Evolutionary conservation across 2,113 vertebrate species (phyloP).

Genomic region (Thunnus maccoyii): DNA sequence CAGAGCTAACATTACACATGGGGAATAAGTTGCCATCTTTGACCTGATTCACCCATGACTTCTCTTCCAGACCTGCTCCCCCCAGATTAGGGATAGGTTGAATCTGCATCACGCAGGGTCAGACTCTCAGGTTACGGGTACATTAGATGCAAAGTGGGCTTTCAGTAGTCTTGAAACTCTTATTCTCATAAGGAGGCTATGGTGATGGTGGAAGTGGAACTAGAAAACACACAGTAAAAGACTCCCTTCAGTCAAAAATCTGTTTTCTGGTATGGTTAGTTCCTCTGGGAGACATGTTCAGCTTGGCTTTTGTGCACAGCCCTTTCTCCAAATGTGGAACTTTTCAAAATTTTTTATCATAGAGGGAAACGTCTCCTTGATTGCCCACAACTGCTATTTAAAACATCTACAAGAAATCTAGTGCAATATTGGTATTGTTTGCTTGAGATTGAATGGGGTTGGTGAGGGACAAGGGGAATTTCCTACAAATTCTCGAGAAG

Average conservation of each 20-base stretch:
- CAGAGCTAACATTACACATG: not conserved
- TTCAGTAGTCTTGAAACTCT: not conserved
- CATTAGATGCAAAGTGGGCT: not conserved
- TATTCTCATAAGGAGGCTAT: conserved; percentile 54
- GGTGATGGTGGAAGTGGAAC: conserved; percentile 65
- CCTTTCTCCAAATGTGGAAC: not conserved
- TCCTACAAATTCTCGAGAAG: no score
- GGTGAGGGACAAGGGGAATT: no score
- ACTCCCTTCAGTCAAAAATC: not conserved
- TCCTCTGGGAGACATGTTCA: not conserved
- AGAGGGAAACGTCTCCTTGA: no score
- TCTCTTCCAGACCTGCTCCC: not conserved
- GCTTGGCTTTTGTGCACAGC: not conserved
- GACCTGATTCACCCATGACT: not conserved
- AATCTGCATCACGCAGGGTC: not conserved
- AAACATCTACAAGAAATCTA: no score
- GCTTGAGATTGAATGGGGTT: no score
- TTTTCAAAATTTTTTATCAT: no score
- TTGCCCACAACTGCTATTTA: no score
- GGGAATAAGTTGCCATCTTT: conserved; percentile 24
- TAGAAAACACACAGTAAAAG: conserved; percentile 49
- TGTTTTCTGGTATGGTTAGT: conserved; percentile 4
- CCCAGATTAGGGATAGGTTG: not conserved
- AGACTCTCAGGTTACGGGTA: not conserved
- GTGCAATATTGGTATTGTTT: no score